phyloP scores from a whole-genome alignment of 2,888 invertebrate genomes.

The Drosophila melanosoma region DNA sequence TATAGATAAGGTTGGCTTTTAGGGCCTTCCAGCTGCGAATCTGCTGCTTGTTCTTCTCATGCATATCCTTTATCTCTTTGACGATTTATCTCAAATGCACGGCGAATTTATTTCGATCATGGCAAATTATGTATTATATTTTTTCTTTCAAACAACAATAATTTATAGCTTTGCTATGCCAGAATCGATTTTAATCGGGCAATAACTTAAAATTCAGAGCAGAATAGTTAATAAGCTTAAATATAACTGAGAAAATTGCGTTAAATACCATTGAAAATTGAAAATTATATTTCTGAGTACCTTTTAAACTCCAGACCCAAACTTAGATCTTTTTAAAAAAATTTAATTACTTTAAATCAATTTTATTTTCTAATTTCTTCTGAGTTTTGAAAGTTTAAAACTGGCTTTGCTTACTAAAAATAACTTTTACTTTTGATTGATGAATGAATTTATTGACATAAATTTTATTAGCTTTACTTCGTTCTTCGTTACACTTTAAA shows the following conservation, averaged over 20 bases:
- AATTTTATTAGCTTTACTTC: background rate
- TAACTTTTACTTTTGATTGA: background rate
- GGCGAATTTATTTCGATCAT: slow-evolving; percentile 28
- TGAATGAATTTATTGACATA: too few relatives aligned
- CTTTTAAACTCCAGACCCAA: background rate
- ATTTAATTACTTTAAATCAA: background rate
- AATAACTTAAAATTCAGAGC: background rate
- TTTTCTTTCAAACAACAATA: background rate
- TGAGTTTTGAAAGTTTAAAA: background rate
- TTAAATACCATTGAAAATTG: background rate
- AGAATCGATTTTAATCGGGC: background rate
- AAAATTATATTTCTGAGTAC: background rate
- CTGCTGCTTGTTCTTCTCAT: background rate
- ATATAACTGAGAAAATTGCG: background rate
- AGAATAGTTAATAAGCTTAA: background rate
- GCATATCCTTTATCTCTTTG: slow-evolving; percentile 32
- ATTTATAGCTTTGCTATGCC: background rate
- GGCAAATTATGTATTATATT: background rate
- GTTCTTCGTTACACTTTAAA: background rate
- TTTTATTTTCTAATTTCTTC: background rate
- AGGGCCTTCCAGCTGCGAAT: slow-evolving; percentile 7
- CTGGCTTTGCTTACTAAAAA: background rate
- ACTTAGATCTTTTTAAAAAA: background rate
- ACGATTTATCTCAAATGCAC: slow-evolving; percentile 28
- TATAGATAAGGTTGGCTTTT: slow-evolving; percentile 29